Evolutionary conservation across 2,113 vertebrate species (phyloP), one percentile per base, ranked within the genome.

Genomic region (Poicephalus gulielmi): DNA sequence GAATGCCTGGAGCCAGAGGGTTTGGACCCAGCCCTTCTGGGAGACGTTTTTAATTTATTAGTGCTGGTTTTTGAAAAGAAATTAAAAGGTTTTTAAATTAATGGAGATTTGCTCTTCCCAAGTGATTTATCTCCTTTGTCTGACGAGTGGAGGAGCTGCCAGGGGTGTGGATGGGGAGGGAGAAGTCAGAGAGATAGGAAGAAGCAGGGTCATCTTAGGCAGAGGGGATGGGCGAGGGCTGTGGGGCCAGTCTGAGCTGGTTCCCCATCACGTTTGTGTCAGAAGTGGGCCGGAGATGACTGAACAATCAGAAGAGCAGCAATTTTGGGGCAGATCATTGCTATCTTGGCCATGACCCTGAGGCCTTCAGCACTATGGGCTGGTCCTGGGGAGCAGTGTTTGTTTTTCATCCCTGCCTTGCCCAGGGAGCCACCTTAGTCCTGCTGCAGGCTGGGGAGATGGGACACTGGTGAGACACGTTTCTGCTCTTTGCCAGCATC

Each of bases 31-130:
- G 62, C 62, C 23, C 27, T 91, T 46, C 69, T 84, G 86, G 90
- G 77, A 96, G 91, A 91, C 1, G 6, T 75, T 89, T 93, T 43
- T 82, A 93, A 96, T 96, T 97, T 93, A 95, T 96, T 94, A 95
- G 86, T 0, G 12, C 68, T 88, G 49, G 71, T 94, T 95, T 90
- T 62, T 0, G 23, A 62, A 86, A 78, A 88, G 23, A 93, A 92
- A 86, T 86, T 64, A 92, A 86, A 92, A 94, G 35, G 50, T 14
- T 94, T 95, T 70, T 46, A 67, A 87, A 79, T 88, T 59, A 92
- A 71, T 19, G 57, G 71, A 89, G 70, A 84, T 63, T 87, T 92
- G 43, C 63, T 52, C 67, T 78, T 92, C 84, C 80, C 96, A 85
- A 96, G 88, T 91, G 88, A 94, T 96, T 97, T 94, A 96, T 93